These are phyloP conservation scores for Notarius lentiginosus DNA, from an alignment of 2,113 vertebrate species.

Conservation along the genomic window DNA sequence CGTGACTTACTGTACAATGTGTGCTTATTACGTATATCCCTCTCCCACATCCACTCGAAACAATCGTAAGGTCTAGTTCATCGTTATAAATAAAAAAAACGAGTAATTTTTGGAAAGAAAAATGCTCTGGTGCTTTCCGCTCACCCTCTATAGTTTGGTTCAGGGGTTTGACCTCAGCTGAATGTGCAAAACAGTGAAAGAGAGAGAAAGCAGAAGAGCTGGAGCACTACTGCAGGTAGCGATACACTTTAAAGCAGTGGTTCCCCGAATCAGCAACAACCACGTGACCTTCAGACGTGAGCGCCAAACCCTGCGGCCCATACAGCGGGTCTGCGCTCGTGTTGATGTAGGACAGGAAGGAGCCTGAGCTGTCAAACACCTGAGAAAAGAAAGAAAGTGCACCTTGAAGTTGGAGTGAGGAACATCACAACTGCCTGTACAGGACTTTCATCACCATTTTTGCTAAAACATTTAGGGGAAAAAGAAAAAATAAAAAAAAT, in stretches of 20 bases:
- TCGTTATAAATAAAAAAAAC: background rate
- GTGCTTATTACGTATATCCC: slow-evolving; percentile 44
- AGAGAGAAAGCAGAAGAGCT: slow-evolving; percentile 16
- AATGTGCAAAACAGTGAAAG: slow-evolving; percentile 23
- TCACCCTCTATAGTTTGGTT: slow-evolving; percentile 24
- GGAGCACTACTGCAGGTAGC: slow-evolving; percentile 87
- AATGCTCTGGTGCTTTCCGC: slow-evolving; percentile 38
- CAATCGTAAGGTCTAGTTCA: slow-evolving; percentile 39
- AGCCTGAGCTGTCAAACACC: slow-evolving; percentile 94
- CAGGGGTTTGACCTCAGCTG: slow-evolving; percentile 8
- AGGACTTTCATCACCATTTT: background rate
- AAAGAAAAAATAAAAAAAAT: too few species aligned
- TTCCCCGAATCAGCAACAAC: slow-evolving; percentile 95
- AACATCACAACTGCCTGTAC: background rate
- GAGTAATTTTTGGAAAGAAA: slow-evolving; percentile 31
- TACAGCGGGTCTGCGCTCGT: slow-evolving; percentile 93
- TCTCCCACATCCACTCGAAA: slow-evolving; percentile 15
- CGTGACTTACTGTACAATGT: slow-evolving; percentile 32
- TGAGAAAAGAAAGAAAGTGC: slow-evolving; percentile 58
- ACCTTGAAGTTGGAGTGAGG: background rate
- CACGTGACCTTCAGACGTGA: slow-evolving; percentile 94
- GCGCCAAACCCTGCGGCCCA: slow-evolving; percentile 90
- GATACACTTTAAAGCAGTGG: slow-evolving; percentile 98
- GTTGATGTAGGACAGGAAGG: slow-evolving; percentile 97
- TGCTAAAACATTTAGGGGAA: background rate